Percentiles rank a stretch among this genome's conserved stretches.
Conservation (phyloP, 2,888 invertebrate species). For the Melanostoma scalare region DNA sequence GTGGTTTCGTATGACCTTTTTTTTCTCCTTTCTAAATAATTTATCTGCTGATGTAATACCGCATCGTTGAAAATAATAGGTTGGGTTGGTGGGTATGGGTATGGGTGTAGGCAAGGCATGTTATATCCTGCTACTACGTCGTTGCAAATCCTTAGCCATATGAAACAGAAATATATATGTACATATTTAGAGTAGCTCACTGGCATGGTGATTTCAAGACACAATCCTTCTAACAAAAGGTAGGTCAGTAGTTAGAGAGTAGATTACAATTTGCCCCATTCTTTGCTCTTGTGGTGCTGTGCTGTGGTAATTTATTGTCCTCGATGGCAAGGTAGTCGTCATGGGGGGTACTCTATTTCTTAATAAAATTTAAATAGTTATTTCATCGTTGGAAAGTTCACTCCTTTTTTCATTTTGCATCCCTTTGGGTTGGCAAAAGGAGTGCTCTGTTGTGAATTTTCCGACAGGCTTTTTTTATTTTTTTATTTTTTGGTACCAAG, state of each 20-base stretch:
- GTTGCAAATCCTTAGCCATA: background rate
- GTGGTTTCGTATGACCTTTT: slow-evolving; percentile 16
- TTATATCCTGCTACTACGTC: background rate
- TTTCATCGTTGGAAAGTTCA: slow-evolving; percentile 15
- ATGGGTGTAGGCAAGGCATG: too few relatives aligned
- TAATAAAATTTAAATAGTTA: slow-evolving; percentile 45
- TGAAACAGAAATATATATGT: background rate
- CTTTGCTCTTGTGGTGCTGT: background rate
- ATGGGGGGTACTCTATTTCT: slow-evolving; percentile 8
- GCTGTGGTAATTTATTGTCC: slow-evolving; percentile 46
- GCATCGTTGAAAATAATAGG: slow-evolving; percentile 16
- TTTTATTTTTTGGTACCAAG: slow-evolving; percentile 1
- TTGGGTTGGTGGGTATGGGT: background rate
- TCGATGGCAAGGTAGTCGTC: background rate
- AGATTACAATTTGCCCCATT: background rate
- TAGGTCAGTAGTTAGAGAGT: slow-evolving; percentile 9
- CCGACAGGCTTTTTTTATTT: slow-evolving; percentile 35
- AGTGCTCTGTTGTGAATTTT: slow-evolving; percentile 41
- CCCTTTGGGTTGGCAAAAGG: background rate
- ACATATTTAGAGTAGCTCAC: background rate
- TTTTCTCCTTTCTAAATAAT: slow-evolving; percentile 16
- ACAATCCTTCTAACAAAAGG: slow-evolving; percentile 15
- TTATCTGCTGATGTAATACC: slow-evolving; percentile 30
- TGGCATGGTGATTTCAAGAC: slow-evolving; percentile 20
- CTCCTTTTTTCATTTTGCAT: slow-evolving; percentile 1